Evolutionary conservation across 2,888 invertebrate species (phyloP).

Genomic region (Synanthedon myopaeformis): DNA sequence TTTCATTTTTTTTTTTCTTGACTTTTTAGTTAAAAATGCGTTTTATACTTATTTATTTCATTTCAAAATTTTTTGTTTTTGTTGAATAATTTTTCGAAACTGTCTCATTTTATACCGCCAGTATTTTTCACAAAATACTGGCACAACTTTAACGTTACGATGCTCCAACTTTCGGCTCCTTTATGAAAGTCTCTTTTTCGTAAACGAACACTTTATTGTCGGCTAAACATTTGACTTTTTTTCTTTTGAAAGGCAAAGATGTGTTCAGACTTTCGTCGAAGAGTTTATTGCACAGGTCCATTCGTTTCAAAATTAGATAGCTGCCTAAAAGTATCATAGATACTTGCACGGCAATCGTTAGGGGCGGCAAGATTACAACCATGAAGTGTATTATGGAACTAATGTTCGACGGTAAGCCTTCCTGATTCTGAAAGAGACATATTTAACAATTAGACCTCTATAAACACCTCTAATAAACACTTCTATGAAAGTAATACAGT

Average conservation of each 20-base stretch:
- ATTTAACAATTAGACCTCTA: conserved; percentile 6
- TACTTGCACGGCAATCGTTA: conserved; percentile 37
- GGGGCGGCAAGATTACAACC: conserved; percentile 59
- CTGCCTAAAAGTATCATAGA: conserved; percentile 30
- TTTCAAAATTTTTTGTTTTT: no score
- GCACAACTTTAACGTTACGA: no score
- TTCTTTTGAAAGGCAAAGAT: conserved; percentile 36
- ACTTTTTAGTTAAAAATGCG: no score
- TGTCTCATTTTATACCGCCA: no score
- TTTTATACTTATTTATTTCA: no score
- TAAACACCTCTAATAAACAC: no score
- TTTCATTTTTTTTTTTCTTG: no score
- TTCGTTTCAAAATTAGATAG: conserved; percentile 35
- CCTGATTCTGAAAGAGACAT: conserved; percentile 65
- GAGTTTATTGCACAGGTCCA: conserved; percentile 24
- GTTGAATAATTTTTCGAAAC: no score
- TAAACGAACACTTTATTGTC: conserved; percentile 42
- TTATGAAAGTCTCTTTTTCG: conserved; percentile 44
- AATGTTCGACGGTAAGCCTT: conserved; percentile 65
- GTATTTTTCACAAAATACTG: no score
- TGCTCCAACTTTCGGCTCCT: conserved; percentile 9
- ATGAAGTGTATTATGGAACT: conserved; percentile 56
- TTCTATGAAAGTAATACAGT: no score
- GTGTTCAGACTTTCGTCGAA: conserved; percentile 30
- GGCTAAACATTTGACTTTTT: conserved; percentile 29